Conservation (phyloP, 2,888 invertebrate species). For the Nymphalis c-album region DNA sequence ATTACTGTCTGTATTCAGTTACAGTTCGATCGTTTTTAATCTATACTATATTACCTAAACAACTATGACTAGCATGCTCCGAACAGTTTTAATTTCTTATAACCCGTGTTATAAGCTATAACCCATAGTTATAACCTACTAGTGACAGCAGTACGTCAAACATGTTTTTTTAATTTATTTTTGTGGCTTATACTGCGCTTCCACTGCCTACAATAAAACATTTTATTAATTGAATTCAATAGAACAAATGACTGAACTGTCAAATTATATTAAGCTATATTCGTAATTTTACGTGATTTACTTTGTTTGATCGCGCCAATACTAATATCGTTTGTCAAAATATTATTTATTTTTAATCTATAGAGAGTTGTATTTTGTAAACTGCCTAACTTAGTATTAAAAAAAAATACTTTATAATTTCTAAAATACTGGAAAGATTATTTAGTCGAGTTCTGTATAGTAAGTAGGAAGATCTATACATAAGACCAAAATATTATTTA, state of each 20-base stretch:
- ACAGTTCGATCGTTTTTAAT: neutral
- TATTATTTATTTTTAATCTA: neutral
- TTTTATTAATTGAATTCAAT: neutral
- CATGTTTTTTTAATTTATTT: neutral
- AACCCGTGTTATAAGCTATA: too few species aligned
- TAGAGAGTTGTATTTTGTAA: neutral
- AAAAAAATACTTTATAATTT: too few species aligned
- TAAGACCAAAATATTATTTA: too few species aligned
- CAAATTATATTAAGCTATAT: neutral
- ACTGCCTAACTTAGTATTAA: too few species aligned
- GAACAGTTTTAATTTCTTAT: slow-evolving; percentile 9
- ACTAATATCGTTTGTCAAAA: neutral
- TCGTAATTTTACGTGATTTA: neutral
- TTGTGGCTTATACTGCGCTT: too few species aligned
- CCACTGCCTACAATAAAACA: too few species aligned
- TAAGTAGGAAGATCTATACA: too few species aligned
- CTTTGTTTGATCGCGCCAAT: neutral
- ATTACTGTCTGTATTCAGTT: neutral
- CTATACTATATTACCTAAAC: slow-evolving; percentile 12
- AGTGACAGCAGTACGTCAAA: neutral
- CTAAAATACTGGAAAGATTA: too few species aligned
- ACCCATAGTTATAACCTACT: too few species aligned
- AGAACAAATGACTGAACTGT: neutral
- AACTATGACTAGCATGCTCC: slow-evolving; percentile 20
- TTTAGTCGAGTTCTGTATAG: too few species aligned